phyloP scores from a whole-genome alignment of 2,888 invertebrate species.

The Pristionchus japonicus region DNA sequence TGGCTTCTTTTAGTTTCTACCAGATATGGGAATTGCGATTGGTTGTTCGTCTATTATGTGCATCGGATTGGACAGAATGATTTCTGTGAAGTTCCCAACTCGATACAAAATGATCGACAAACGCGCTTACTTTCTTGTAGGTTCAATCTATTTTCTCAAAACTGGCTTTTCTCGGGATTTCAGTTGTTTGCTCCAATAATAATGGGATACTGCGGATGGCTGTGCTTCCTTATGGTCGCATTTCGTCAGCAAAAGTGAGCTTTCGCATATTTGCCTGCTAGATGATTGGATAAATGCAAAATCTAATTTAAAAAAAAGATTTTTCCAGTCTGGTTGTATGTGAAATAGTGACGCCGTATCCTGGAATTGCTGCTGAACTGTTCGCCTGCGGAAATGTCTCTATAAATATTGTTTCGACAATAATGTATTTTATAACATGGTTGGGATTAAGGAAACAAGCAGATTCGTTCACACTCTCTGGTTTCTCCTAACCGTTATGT shows the following conservation, averaged over 20 bases:
- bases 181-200: background rate
- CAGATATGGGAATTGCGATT: background rate
- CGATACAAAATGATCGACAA: background rate
- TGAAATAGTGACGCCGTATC: background rate
- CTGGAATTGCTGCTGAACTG: background rate
- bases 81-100: background rate
- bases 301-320: background rate
- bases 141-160: background rate
- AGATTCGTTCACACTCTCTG: background rate
- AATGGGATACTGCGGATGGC: background rate
- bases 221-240: background rate
- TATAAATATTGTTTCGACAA: background rate
- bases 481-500: no score
- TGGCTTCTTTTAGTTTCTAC: background rate
- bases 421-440: background rate
- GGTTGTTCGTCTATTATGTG: background rate
- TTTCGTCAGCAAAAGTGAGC: background rate
- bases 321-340: background rate
- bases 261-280: no score
- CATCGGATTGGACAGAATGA: background rate
- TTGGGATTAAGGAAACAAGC: background rate
- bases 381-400: background rate
- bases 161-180: background rate
- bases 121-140: background rate
- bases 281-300: background rate